Evolutionary conservation across 2,797 vertebrate species (phyloP), one percentile per base, ranked within the genome.

Genomic region (Falco berigora): DNA sequence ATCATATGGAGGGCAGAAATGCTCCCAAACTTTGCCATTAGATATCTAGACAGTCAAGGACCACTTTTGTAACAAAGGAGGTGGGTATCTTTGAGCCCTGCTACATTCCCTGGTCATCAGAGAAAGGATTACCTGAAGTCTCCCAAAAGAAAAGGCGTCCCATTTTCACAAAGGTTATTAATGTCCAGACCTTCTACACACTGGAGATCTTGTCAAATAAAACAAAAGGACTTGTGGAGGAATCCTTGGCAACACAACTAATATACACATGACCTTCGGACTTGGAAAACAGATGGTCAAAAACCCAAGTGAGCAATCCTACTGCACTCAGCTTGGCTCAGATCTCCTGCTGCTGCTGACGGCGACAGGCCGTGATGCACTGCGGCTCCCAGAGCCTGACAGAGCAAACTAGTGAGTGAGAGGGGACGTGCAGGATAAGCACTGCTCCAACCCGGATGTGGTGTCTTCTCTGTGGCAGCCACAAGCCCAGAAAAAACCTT

Each of bases 201-300:
- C 90, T 86, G 82, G 53, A 88, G 82, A 91, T 69, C 67, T 88
- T 66, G 63, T 93, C 87, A 91, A 96, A 86, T 59, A 91, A 94
- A 95, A 94, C 75, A 91, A 95, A 92, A 94, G 27, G 40, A 77
- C 75, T 89, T 92, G 85, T 86, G 85, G 85, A 92, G 66, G 77
- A 94, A 88, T 91, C 88, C 91, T 91, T 94, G 92, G 90, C 91
- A 96, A 81, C 86, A 67, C 0, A 1, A 91, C 80, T 89, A 91
- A 88, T 63, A n/a, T 44, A 91, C 64, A 73, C 92, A 75, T 71
- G 90, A 95, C 90, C 85, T 95, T 62, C 85, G 0, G 27, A 88
- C 82, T 83, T 75, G 53, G 68, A 91, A 94, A 95, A 94, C 85
- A 87, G 58, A 89, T 47, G 46, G 68, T 78, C 78, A 58, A 95